Percentiles rank a stretch among this genome's conserved stretches.
phyloP scores from a whole-genome alignment of 2,113 vertebrate species.

The Lathamus discolor region DNA sequence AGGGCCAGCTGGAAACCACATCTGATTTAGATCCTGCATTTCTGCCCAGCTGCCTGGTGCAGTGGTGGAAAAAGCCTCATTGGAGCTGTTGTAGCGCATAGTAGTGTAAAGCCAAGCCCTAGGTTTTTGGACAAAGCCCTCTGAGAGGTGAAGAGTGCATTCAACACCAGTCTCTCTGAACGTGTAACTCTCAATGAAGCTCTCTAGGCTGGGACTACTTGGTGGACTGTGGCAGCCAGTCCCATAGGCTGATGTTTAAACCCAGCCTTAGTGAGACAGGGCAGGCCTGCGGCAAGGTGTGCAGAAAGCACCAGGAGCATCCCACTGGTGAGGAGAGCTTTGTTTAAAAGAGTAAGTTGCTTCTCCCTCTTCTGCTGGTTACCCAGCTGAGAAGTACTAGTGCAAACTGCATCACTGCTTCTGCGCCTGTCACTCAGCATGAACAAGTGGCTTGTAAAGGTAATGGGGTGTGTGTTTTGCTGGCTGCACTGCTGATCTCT shows the following conservation, averaged over 20 bases:
- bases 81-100: background rate
- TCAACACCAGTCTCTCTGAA: accelerated
- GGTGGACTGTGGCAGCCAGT: background rate
- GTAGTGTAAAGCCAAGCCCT: background rate
- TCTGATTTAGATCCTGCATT: background rate
- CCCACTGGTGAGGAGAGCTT: background rate
- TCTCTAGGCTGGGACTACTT: background rate
- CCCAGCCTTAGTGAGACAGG: background rate
- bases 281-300: background rate
- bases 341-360: background rate
- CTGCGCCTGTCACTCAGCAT: slow-evolving; percentile 14
- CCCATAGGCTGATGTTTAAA: background rate
- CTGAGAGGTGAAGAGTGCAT: background rate
- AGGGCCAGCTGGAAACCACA: background rate
- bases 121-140: background rate
- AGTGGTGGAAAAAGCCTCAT: accelerated
- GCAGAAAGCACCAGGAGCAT: background rate
- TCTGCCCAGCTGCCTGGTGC: background rate
- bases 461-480: background rate
- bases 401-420: slow-evolving; percentile 19
- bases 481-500: background rate
- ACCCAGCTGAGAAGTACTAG: background rate
- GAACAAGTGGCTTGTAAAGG: background rate
- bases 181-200: accelerated
- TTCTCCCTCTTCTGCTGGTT: background rate